phyloP scores from a whole-genome alignment of 2,797 vertebrate species.

The Schizopygopsis pylzovi region DNA sequence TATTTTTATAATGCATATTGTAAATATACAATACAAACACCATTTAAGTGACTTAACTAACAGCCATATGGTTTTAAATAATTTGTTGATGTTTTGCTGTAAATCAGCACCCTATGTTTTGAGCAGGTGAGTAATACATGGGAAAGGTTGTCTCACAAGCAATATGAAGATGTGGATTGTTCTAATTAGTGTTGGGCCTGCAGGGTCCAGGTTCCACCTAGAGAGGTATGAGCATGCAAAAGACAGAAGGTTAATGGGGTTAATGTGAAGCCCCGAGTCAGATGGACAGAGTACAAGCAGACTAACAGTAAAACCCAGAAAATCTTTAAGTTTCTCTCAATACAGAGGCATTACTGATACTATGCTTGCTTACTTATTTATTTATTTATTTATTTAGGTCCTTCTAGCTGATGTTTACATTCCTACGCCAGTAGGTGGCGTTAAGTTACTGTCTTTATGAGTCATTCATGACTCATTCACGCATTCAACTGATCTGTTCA shows the following conservation, averaged over 20 bases:
- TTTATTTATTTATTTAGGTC: background rate
- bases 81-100: background rate
- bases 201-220: constrained; percentile 37
- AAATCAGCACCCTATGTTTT: background rate
- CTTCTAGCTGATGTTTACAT: background rate
- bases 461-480: background rate
- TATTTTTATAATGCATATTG: background rate
- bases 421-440: background rate
- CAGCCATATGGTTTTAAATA: constrained; percentile 8
- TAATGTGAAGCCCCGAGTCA: constrained; percentile 56
- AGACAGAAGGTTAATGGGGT: constrained; percentile 63
- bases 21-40: background rate
- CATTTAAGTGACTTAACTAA: background rate
- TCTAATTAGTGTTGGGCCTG: constrained; percentile 45
- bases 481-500: background rate
- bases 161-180: constrained; percentile 30
- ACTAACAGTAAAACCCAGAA: constrained; percentile 11
- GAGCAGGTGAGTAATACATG: constrained; percentile 14
- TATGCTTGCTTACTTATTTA: background rate
- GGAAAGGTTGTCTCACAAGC: constrained; percentile 1
- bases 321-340: background rate
- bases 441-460: background rate
- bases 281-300: constrained; percentile 26
- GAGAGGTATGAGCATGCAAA: constrained; percentile 40
- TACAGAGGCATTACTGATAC: background rate